Evolutionary conservation across 2,113 vertebrate species (phyloP).

Genomic region (Brienomyrus longianalis): DNA sequence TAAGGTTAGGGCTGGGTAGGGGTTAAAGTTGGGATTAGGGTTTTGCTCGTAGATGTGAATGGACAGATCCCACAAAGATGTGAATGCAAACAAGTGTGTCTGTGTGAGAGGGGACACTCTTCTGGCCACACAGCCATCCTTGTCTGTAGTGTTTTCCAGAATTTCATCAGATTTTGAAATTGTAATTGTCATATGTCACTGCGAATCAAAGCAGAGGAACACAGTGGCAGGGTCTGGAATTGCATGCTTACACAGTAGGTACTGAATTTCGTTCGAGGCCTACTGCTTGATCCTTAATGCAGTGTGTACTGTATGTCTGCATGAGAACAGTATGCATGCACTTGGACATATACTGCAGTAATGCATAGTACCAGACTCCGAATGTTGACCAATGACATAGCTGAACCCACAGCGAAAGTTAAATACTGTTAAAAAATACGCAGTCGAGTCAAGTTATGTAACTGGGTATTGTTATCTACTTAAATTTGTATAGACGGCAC

Average conservation of each 20-base stretch:
- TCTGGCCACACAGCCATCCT: not conserved
- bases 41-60: not conserved
- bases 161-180: not conserved
- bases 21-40: not conserved
- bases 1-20: not conserved
- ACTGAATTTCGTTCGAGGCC: not conserved
- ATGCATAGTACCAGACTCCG: not conserved
- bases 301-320: not conserved
- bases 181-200: not conserved
- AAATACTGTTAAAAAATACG: not conserved
- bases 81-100: not conserved
- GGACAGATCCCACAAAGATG: not conserved
- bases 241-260: not conserved
- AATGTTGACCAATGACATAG: not conserved
- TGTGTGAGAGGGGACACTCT: not conserved
- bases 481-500: not conserved
- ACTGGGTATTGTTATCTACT: not conserved
- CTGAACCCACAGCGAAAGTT: not conserved
- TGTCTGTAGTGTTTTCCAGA: not conserved
- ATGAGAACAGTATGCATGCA: not conserved
- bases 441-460: not conserved
- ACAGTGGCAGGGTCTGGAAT: not conserved
- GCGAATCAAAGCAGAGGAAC: not conserved
- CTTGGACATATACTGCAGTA: not conserved
- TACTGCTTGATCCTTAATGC: not conserved